Evolutionary conservation across 2,888 invertebrate species (phyloP).

Genomic region (Lamellibrachia columna): DNA sequence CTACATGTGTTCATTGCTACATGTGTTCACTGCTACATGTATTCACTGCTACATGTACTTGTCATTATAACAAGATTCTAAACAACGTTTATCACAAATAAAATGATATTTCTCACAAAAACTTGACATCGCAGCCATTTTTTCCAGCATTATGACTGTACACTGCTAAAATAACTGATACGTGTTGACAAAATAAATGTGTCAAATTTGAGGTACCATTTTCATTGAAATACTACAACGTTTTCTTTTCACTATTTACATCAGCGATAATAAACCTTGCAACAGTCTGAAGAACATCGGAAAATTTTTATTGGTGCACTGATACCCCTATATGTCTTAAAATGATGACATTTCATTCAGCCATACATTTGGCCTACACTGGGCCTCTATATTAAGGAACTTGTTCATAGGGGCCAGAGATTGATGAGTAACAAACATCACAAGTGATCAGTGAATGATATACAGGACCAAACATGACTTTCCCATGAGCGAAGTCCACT

Average conservation of each 20-base stretch:
- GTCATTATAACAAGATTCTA: neutral
- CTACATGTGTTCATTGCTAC: neutral
- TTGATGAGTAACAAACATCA: neutral
- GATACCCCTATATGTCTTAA: neutral
- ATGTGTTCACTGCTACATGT: neutral
- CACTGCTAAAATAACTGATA: neutral
- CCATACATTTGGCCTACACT: neutral
- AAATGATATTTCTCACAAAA: neutral
- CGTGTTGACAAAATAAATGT: neutral
- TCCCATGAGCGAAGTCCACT: slow-evolving; percentile 2
- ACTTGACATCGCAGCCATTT: no score
- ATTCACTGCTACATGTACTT: neutral
- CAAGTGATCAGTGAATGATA: neutral
- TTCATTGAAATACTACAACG: no score
- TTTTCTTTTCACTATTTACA: no score
- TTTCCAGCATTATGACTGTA: no score
- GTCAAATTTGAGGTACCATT: no score
- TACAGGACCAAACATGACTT: neutral
- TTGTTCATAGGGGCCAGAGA: neutral
- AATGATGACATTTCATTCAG: no score
- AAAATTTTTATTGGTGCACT: neutral
- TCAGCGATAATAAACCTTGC: no score
- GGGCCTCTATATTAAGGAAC: neutral
- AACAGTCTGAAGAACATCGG: no score
- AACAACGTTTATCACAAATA: neutral